phyloP scores from a whole-genome alignment of 2,113 vertebrate species.

The Semnornis frantzii region DNA sequence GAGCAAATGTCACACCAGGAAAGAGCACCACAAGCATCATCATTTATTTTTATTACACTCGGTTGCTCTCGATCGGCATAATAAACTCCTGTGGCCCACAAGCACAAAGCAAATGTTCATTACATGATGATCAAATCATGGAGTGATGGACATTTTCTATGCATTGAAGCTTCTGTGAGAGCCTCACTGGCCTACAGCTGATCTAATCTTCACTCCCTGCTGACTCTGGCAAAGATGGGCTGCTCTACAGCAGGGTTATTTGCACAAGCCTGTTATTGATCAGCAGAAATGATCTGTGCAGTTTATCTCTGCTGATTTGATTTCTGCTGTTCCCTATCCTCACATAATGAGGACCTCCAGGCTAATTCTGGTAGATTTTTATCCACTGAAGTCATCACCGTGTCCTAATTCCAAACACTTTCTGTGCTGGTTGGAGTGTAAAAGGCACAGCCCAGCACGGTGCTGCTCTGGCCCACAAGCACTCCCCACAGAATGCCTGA shows the following conservation, averaged over 20 bases:
- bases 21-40: neutral
- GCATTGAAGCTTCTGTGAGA: neutral
- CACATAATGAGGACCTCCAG: slow-evolving; percentile 16
- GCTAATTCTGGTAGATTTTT: slow-evolving; percentile 6
- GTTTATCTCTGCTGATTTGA: slow-evolving; percentile 52
- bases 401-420: neutral
- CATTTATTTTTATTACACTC: neutral
- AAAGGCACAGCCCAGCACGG: neutral
- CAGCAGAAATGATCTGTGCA: neutral
- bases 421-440: neutral
- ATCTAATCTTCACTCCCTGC: neutral
- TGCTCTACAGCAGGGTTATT: neutral
- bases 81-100: neutral
- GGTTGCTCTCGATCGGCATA: neutral
- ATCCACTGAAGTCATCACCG: slow-evolving; percentile 21
- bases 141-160: neutral
- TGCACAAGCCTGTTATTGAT: slow-evolving; percentile 39
- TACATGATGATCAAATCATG: neutral
- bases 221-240: neutral
- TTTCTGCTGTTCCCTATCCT: slow-evolving; percentile 13
- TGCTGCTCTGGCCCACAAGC: neutral
- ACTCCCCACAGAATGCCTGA: too few relatives aligned
- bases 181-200: neutral
- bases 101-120: neutral
- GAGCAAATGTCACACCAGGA: neutral